Evolutionary conservation across 2,888 invertebrate species (phyloP), one percentile per base, ranked within the genome.

Genomic region (Dasysyrphus tricinctus): DNA sequence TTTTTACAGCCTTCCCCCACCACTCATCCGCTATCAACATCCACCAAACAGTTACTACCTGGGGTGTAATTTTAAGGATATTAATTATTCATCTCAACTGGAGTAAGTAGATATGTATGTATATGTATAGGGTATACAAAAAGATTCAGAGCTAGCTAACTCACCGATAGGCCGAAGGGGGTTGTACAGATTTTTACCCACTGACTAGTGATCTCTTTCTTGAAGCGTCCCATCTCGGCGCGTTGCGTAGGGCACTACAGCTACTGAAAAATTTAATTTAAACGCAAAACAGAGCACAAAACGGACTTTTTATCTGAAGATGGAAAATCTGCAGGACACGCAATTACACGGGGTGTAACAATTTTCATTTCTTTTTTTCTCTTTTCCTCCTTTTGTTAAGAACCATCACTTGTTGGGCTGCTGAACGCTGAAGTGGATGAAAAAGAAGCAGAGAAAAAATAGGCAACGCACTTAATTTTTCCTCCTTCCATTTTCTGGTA

Each of bases 11-110:
- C n/a, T 51, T 51, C 32, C 5, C 11, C 39, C 37, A 74, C 37
- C 29, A 12, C 51, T 51, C 39, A 39, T 44, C 32, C 59, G 24
- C 39, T 61, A 61, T 61, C 39, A 39, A 61, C 61, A 61, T 54
- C 54, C 81, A n/a, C 44, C 69, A 69, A 81, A 74, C 61, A 49
- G 72, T 74, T 73, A 73, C 81, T 81, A 73, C 69, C 85, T 69
- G 59, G 85, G 74, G 86, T 86, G 86, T 86, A 86, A 86, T 86
- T 86, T 82, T 82, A 82, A 86, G 82, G 78, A 82, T 79, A 82
- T 86, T 86, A 86, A 86, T 86, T 86, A 86, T 86, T 86, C 86
- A 86, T 86, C 82, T 79, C 78, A 75, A 82, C 75, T 79, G 72
- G 69, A 67, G 75, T 69, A 72, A 59, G 57, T 57, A 44, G 9